Base-by-base conservation (phyloP, 2,113 vertebrate species). In the Vireo altiloquus region DNA sequence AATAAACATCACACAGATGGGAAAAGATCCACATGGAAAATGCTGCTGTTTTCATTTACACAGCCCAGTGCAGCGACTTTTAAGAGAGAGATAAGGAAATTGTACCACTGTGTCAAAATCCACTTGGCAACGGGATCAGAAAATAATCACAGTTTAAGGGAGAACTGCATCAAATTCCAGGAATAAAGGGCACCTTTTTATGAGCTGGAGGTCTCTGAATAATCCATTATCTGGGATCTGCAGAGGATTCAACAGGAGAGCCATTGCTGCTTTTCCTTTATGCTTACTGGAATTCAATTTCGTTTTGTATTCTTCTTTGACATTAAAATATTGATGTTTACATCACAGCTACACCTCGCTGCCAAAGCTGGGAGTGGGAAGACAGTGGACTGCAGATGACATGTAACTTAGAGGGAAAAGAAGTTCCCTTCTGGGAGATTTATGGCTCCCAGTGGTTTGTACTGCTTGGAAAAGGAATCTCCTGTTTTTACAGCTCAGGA, bases 141-240 rank as follows among this genome's bases (percentile, higher is more conserved):
- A 92, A 94, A 87, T 95, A 95, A 93, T 95, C 31, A 1, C 71
- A 59, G 54, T 81, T 97, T 95, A 94, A 97, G 88, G 90, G 63
- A 94, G 78, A 94, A 72, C 79, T 82, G 39, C 61, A 93, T 93
- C 91, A 82, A 65, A 84, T 92, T 94, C 85, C 88, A 71, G 68
- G 65, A 94, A 92, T 68, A 96, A 97, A 96, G 61, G 78, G 68
- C 65, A 82, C 33, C 61, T 91, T 92, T 81, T 94, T 79, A 93
- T 76, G 61, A 96, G 53, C 71, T 40, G 74, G 70, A 96, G 78
- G 87, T 95, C 89, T 94, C 94, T 92, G 95, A 96, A 96, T 96
- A 96, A 96, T 93, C 96, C 79, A 93, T 97, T 97, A 91, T 88
- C 90, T 97, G 81, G 82, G 81, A 93, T 95, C 96, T 95, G 86